Evolutionary conservation across 2,888 invertebrate species (phyloP).

Genomic region (Macaria liturata): DNA sequence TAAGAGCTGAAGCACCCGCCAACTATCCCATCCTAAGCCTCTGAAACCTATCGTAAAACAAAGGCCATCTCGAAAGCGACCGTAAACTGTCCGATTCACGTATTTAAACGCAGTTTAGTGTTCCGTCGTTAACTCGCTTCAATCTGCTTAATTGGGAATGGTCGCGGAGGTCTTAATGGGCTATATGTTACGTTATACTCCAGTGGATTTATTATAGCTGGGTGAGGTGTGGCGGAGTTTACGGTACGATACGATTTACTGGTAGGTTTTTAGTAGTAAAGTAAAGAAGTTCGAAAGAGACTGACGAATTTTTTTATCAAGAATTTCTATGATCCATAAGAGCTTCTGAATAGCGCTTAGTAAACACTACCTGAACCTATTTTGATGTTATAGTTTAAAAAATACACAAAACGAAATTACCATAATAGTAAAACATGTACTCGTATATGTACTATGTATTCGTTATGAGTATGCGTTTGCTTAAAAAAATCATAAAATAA

Average conservation of each 20-base stretch:
- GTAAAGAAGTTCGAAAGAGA: too few species aligned
- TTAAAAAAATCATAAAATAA: too few species aligned
- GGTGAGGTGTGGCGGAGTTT: slow-evolving; percentile 26
- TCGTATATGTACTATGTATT: too few species aligned
- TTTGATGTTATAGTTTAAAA: too few species aligned
- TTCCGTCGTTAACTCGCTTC: slow-evolving; percentile 67
- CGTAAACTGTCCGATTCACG: slow-evolving; percentile 74
- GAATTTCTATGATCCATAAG: too few species aligned
- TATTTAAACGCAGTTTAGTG: slow-evolving; percentile 74
- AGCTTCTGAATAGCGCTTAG: too few species aligned
- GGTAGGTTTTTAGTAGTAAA: too few species aligned
- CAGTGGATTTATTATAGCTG: slow-evolving; percentile 37
- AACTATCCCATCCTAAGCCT: slow-evolving; percentile 25
- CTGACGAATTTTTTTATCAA: too few species aligned
- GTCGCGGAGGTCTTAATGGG: slow-evolving; percentile 63
- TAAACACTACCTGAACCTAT: too few species aligned
- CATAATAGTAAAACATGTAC: too few species aligned
- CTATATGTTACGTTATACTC: slow-evolving; percentile 48
- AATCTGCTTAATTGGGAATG: slow-evolving; percentile 80
- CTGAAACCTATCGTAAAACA: slow-evolving; percentile 37
- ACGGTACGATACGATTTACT: slow-evolving; percentile 19
- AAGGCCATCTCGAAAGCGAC: slow-evolving; percentile 62
- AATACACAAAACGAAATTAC: too few species aligned
- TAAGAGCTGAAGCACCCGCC: slow-evolving; percentile 12
- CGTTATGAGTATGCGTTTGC: too few species aligned